These are phyloP conservation scores for Corythoichthys haematopterus DNA, from an alignment of 2,113 vertebrate genomes.

Conservation along the genomic window DNA sequence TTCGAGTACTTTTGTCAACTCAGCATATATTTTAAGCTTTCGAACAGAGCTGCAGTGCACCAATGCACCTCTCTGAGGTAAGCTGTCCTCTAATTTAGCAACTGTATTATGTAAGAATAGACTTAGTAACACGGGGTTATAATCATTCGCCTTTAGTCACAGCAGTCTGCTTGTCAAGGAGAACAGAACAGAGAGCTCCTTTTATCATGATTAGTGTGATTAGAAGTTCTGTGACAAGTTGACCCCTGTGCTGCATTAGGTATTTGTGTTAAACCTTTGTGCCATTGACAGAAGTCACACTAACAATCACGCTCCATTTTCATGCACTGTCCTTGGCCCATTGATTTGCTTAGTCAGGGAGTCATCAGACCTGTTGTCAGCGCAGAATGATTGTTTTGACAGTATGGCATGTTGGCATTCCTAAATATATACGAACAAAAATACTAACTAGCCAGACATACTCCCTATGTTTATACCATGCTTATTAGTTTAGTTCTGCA, in stretches of 20 bases:
- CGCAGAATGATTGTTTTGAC: not conserved
- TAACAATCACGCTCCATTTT: conserved; percentile 32
- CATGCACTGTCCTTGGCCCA: conserved; percentile 51
- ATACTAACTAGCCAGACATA: not conserved
- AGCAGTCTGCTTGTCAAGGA: not conserved
- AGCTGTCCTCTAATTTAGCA: conserved; percentile 7
- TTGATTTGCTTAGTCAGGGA: conserved; percentile 59
- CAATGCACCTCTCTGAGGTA: not conserved
- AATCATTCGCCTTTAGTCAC: conserved; percentile 8
- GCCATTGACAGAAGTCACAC: conserved; percentile 45
- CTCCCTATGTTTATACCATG: not conserved
- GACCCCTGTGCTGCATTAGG: conserved; percentile 1
- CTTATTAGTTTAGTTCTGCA: not conserved
- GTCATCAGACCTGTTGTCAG: conserved; percentile 11
- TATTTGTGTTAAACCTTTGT: conserved; percentile 25
- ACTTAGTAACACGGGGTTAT: not conserved
- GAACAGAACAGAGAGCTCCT: not conserved
- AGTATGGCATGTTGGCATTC: not conserved
- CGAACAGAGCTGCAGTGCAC: not conserved
- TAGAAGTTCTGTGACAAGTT: not conserved
- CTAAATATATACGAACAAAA: not conserved
- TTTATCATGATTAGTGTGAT: not conserved
- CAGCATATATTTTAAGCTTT: not conserved
- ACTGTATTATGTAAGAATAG: not conserved
- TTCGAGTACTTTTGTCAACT: not conserved